A percentile compares a stretch with the other conserved stretches of the same genome.
Conservation (phyloP, 1,140 invertebrate genomes). For the Sinella curviseta region DNA sequence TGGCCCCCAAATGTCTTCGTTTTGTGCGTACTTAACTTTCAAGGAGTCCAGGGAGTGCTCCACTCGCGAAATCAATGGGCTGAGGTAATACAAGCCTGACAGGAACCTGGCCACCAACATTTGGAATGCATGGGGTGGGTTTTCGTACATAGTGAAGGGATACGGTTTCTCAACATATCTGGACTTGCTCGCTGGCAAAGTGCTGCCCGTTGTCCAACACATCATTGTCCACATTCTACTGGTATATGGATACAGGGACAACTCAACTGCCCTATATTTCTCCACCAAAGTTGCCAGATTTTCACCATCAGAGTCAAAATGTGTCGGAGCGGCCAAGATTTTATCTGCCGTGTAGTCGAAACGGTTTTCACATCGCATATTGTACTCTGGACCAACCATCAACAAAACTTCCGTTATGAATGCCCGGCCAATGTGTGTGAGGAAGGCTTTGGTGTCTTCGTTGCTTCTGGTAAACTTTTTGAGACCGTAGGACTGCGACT, state of each 20-base stretch:
- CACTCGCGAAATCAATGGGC: background rate
- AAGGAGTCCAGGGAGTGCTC: background rate
- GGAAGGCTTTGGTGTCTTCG: constrained; percentile 29
- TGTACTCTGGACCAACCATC: constrained; percentile 10
- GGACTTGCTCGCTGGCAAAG: background rate
- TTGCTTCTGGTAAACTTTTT: constrained; percentile 31
- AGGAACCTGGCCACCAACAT: background rate
- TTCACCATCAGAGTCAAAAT: background rate
- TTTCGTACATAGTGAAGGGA: background rate
- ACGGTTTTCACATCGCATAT: constrained; percentile 26
- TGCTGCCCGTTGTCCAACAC: background rate
- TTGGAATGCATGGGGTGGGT: background rate
- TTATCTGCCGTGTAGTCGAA: constrained; percentile 4
- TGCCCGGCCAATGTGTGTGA: constrained; percentile 26
- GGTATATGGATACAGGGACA: background rate
- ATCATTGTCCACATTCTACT: background rate
- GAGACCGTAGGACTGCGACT: background rate
- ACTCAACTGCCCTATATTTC: constrained; percentile 2
- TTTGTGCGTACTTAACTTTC: background rate
- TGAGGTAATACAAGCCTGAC: background rate
- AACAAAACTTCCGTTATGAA: constrained; percentile 30
- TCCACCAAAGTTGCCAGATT: background rate
- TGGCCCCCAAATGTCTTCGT: constrained; percentile 1
- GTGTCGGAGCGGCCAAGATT: background rate
- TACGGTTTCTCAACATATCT: background rate